phyloP scores from a whole-genome alignment of 2,797 vertebrate species.

The Alouatta caraya region DNA sequence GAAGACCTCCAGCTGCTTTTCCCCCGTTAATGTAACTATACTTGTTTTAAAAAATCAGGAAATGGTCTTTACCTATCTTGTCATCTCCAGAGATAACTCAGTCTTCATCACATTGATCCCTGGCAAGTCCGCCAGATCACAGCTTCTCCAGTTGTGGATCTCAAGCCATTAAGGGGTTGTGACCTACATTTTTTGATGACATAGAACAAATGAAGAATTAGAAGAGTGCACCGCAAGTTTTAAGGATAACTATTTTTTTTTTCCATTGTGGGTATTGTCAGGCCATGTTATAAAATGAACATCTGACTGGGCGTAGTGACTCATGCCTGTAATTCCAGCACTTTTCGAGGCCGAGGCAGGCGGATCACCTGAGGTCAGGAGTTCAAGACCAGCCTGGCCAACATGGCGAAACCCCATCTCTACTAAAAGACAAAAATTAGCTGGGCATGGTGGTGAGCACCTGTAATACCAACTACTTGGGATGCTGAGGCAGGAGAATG shows the following conservation, averaged over 20 bases:
- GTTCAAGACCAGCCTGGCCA: neutral
- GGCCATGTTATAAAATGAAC: neutral
- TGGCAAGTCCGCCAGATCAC: neutral
- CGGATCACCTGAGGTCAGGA: neutral
- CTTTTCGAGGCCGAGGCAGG: neutral
- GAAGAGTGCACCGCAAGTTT: neutral
- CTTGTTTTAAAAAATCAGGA: neutral
- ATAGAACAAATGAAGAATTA: slow-evolving; percentile 12
- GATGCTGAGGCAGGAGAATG: neutral
- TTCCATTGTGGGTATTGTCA: neutral
- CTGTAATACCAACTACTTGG: neutral
- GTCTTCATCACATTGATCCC: neutral
- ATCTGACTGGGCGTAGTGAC: neutral
- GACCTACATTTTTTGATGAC: neutral
- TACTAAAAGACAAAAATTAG: neutral
- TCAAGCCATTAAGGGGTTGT: neutral
- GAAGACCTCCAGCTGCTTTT: neutral
- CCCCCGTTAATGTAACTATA: neutral
- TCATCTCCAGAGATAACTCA: neutral
- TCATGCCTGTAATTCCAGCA: neutral
- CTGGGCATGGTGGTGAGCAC: neutral
- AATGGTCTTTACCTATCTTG: neutral
- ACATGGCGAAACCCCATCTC: fast-evolving
- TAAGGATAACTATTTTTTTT: neutral
- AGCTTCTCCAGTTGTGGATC: neutral